Evolutionary conservation across 2,888 invertebrate genomes (phyloP).

Genomic region (Nipponacmea schrenckii): DNA sequence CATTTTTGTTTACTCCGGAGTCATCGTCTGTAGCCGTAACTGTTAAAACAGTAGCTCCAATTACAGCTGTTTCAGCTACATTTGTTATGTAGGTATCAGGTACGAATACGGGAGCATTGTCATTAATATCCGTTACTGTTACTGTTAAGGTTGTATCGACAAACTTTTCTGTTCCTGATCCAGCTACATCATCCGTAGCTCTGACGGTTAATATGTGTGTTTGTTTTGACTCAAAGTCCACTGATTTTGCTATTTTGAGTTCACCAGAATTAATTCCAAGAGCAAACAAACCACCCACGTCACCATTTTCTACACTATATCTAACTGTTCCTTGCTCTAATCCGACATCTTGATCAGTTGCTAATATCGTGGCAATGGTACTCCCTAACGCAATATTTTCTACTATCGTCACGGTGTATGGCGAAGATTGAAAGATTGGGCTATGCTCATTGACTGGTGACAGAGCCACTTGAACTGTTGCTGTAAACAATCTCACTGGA

Average conservation of each 20-base stretch:
- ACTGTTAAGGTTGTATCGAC: slow-evolving; percentile 81
- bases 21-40: slow-evolving; percentile 46
- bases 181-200: slow-evolving; percentile 39
- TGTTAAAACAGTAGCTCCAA: slow-evolving; percentile 33
- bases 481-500: slow-evolving; percentile 25
- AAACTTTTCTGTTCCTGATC: slow-evolving; percentile 27
- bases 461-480: slow-evolving; percentile 29
- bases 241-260: slow-evolving; percentile 13
- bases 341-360: slow-evolving; percentile 45
- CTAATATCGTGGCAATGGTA: slow-evolving; percentile 31
- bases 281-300: slow-evolving; percentile 24
- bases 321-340: slow-evolving; percentile 37
- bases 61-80: slow-evolving; percentile 86
- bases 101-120: slow-evolving; percentile 92
- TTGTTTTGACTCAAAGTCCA: slow-evolving; percentile 35
- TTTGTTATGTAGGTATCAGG: slow-evolving; percentile 91
- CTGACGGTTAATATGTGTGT: slow-evolving; percentile 34
- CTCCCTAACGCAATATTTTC: slow-evolving; percentile 37
- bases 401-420: slow-evolving; percentile 31
- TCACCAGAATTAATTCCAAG: slow-evolving; percentile 20
- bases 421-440: slow-evolving; percentile 38
- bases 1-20: slow-evolving; percentile 37
- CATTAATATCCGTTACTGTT: slow-evolving; percentile 89
- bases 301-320: slow-evolving; percentile 34
- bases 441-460: slow-evolving; percentile 34